Conservation (phyloP, 2,888 invertebrate genomes). For the Drosophila melanosoma region DNA sequence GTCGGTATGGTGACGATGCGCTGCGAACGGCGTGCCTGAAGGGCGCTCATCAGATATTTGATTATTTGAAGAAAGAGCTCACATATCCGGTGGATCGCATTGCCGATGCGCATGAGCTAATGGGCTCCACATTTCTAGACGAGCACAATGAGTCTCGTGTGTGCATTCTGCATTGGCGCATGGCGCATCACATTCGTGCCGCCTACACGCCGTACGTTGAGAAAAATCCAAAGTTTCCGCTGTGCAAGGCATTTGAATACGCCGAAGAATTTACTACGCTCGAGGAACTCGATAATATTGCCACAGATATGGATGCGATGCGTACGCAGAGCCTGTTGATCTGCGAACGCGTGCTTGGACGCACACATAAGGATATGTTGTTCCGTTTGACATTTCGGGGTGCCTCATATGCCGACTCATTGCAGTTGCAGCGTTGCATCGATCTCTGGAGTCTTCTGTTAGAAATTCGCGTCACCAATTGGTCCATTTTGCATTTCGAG, state of each 20-base stretch:
- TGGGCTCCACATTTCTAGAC: constrained; percentile 94
- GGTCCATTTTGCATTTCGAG: constrained; percentile 91
- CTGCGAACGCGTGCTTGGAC: constrained; percentile 94
- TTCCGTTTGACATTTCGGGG: constrained; percentile 91
- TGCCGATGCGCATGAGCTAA: constrained; percentile 94
- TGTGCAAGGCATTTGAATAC: constrained; percentile 88
- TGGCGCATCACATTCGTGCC: constrained; percentile 89
- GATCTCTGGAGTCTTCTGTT: constrained; percentile 94
- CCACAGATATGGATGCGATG: constrained; percentile 93
- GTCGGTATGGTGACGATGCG: constrained; percentile 95
- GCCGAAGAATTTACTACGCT: constrained; percentile 90
- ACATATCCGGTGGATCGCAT: constrained; percentile 88
- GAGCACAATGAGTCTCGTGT: constrained; percentile 92
- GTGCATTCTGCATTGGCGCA: constrained; percentile 91
- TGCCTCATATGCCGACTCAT: constrained; percentile 90
- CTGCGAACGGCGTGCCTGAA: constrained; percentile 94
- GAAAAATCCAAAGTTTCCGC: constrained; percentile 84
- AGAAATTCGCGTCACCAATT: constrained; percentile 91
- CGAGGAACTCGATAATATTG: constrained; percentile 90
- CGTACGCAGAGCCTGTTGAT: constrained; percentile 95
- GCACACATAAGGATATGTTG: constrained; percentile 94
- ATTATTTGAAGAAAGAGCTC: constrained; percentile 88
- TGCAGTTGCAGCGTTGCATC: constrained; percentile 92
- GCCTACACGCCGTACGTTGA: constrained; percentile 82
- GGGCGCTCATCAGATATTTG: constrained; percentile 90